Conservation (phyloP, 2,113 vertebrate species). For the Falcunculus frontatus region DNA sequence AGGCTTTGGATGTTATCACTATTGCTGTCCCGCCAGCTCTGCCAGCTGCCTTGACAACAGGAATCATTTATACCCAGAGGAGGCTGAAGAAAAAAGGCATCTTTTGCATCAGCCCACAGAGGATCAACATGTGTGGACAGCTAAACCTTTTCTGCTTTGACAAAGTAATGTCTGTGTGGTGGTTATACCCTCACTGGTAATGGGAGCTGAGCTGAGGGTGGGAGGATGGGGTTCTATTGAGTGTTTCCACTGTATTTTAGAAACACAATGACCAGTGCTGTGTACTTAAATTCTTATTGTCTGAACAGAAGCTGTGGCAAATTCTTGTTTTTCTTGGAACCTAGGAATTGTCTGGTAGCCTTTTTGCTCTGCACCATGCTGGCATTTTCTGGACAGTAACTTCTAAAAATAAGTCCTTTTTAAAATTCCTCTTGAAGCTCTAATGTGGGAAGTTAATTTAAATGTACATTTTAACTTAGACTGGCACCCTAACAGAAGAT, state of each 20-base stretch:
- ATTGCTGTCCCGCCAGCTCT: constrained; percentile 79
- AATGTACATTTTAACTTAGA: constrained; percentile 67
- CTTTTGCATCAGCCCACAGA: constrained; percentile 80
- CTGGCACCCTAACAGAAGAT: constrained; percentile 80
- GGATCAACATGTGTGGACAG: constrained; percentile 79
- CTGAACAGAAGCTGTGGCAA: not conserved
- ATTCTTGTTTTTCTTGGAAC: not conserved
- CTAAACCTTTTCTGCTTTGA: constrained; percentile 82
- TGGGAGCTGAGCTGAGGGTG: not conserved
- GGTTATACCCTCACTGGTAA: not conserved
- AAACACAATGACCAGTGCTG: not conserved
- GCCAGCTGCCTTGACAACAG: constrained; percentile 77
- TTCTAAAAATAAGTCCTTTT: not conserved
- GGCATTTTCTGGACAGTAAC: not conserved
- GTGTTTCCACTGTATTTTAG: not conserved
- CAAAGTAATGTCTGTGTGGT: constrained; percentile 65
- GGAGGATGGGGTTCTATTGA: not conserved
- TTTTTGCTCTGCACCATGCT: not conserved
- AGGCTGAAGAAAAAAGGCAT: constrained; percentile 76
- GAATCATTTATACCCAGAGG: constrained; percentile 76
- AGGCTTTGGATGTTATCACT: constrained; percentile 78
- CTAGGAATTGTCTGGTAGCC: not conserved
- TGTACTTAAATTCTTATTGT: not conserved
- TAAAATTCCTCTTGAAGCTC: not conserved
- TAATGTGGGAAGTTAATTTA: constrained; percentile 7